A percentile compares a stretch with the other conserved stretches of the same genome.
Evolutionary conservation across 2,888 invertebrate genomes (phyloP).

Genomic region (Phragmatobia fuliginosa): DNA sequence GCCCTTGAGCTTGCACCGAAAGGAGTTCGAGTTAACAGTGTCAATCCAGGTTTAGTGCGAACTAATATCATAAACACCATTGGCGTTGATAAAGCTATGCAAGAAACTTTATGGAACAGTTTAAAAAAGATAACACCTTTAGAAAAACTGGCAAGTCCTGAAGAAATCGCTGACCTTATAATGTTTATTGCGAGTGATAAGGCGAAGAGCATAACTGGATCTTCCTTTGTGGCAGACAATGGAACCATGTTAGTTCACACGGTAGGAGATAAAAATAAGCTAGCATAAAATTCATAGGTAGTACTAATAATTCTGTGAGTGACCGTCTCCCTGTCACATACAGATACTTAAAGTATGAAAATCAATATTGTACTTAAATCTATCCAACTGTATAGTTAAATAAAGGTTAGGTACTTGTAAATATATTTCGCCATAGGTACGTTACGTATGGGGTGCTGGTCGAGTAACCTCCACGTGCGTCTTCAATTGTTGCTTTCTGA

Average conservation of each 20-base stretch:
- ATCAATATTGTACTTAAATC: too few relatives aligned
- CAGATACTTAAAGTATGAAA: too few relatives aligned
- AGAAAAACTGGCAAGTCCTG: slow-evolving; percentile 28
- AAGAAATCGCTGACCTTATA: slow-evolving; percentile 48
- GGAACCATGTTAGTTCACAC: slow-evolving; percentile 15
- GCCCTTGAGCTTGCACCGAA: slow-evolving; percentile 14
- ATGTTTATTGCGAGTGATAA: slow-evolving; percentile 44
- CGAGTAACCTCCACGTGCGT: too few relatives aligned
- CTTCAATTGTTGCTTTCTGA: too few relatives aligned
- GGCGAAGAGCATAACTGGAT: slow-evolving; percentile 46
- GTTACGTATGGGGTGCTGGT: too few relatives aligned
- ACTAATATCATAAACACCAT: neutral
- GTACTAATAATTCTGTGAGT: too few relatives aligned
- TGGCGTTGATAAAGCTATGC: neutral
- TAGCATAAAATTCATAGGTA: too few relatives aligned
- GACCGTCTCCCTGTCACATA: too few relatives aligned
- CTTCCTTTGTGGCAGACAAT: slow-evolving; percentile 38
- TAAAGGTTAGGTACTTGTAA: too few relatives aligned
- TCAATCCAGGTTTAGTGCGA: slow-evolving; percentile 12
- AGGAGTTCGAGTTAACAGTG: slow-evolving; percentile 23
- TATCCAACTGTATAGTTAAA: too few relatives aligned
- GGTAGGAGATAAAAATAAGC: too few relatives aligned
- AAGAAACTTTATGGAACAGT: slow-evolving; percentile 5
- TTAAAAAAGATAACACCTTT: neutral
- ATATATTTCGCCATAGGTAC: too few relatives aligned